Evolutionary conservation across 2,888 invertebrate genomes (phyloP).

Genomic region (Drosophila paucipuncta): DNA sequence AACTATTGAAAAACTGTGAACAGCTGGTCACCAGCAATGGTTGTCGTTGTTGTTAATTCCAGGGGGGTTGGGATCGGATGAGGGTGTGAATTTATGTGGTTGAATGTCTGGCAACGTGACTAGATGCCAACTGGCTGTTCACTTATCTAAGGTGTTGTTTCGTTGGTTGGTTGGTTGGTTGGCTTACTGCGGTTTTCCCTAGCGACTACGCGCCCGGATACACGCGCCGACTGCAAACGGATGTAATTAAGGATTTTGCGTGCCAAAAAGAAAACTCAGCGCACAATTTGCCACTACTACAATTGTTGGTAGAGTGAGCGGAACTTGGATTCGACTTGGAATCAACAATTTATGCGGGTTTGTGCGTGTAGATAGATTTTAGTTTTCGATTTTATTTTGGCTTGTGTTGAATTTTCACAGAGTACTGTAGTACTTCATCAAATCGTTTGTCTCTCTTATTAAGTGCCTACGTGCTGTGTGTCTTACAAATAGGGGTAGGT

Average conservation of each 20-base stretch:
- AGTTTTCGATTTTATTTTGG: neutral
- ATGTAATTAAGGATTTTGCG: conserved; percentile 79
- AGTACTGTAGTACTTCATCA: conserved; percentile 38
- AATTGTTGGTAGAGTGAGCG: conserved; percentile 33
- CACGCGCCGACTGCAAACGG: conserved; percentile 76
- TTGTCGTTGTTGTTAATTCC: conserved; percentile 57
- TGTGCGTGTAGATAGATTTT: conserved; percentile 7
- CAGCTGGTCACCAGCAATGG: conserved; percentile 76
- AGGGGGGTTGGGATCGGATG: neutral
- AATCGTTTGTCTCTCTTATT: conserved; percentile 64
- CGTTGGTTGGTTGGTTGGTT: neutral
- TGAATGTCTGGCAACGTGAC: conserved; percentile 61
- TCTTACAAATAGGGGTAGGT: conserved; percentile 4
- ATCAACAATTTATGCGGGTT: conserved; percentile 19
- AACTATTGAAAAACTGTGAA: conserved; percentile 62
- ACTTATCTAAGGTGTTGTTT: conserved; percentile 69
- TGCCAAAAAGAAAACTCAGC: conserved; percentile 60
- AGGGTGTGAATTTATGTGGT: conserved; percentile 8
- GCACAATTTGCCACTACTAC: conserved; percentile 55
- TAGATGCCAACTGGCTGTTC: conserved; percentile 62
- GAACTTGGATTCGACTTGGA: conserved; percentile 20
- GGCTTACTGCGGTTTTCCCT: conserved; percentile 59
- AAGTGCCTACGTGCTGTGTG: neutral
- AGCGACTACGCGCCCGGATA: conserved; percentile 60
- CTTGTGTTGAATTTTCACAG: neutral